Percentiles rank a stretch among this genome's conserved stretches.
These are phyloP conservation scores for Eumaeus atala DNA, from an alignment of 1,140 invertebrate species.

Conservation along the genomic window DNA sequence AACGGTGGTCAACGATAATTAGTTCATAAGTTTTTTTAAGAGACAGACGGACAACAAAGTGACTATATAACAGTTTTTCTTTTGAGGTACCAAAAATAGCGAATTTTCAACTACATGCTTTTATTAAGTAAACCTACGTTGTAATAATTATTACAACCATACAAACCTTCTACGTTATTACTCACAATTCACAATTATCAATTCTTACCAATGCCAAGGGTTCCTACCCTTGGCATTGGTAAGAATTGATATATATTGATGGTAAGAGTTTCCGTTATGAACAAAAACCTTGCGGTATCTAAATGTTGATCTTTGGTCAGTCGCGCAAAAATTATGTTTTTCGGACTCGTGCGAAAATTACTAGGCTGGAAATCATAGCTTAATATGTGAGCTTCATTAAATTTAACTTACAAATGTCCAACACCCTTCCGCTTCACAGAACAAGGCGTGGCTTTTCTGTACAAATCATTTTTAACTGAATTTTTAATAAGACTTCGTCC, in stretches of 20 bases:
- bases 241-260: no score
- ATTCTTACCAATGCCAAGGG: constrained; percentile 18
- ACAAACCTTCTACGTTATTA: no score
- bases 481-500: background rate
- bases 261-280: constrained; percentile 45
- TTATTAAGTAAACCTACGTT: background rate
- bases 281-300: constrained; percentile 64
- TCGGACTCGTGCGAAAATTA: constrained; percentile 51
- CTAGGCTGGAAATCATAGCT: constrained; percentile 49
- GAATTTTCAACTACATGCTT: no score
- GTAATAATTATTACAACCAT: no score
- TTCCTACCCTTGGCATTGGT: no score
- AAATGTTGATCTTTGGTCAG: constrained; percentile 70
- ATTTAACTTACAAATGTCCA: constrained; percentile 27
- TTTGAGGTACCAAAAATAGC: no score
- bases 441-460: constrained; percentile 8
- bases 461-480: constrained; percentile 8
- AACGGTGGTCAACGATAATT: no score
- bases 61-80: no score
- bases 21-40: no score
- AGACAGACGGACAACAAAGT: no score
- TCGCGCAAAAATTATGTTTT: constrained; percentile 73
- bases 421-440: constrained; percentile 19
- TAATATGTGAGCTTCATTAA: constrained; percentile 49
- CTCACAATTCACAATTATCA: background rate